Percentiles rank a stretch among this genome's conserved stretches.
These are phyloP conservation scores for Musca vetustissima DNA, from an alignment of 1,140 invertebrate species.

Conservation along the genomic window DNA sequence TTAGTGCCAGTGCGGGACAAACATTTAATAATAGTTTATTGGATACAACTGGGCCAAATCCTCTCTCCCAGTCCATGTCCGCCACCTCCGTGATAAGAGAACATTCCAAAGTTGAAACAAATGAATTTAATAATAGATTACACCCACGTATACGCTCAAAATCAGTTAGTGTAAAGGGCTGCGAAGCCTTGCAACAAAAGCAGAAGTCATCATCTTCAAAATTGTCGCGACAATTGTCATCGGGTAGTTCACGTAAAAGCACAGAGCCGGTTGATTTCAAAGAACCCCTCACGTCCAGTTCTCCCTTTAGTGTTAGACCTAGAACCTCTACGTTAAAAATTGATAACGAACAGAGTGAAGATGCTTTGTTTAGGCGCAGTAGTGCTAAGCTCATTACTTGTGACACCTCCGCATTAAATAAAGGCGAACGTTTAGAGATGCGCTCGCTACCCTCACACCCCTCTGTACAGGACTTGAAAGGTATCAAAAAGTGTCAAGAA, in stretches of 20 bases:
- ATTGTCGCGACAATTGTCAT: slow-evolving; percentile 22
- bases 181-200: background rate
- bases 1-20: slow-evolving; percentile 35
- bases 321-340: slow-evolving; percentile 41
- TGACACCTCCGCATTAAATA: slow-evolving; percentile 36
- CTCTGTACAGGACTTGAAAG: slow-evolving; percentile 37
- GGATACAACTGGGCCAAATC: slow-evolving; percentile 49
- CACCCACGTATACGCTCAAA: slow-evolving; percentile 45
- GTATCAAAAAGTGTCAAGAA: slow-evolving; percentile 56
- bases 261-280: slow-evolving; percentile 29
- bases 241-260: slow-evolving; percentile 22
- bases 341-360: slow-evolving; percentile 1
- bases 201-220: slow-evolving; percentile 21
- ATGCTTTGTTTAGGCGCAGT: slow-evolving; percentile 8
- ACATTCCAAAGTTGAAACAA: slow-evolving; percentile 32
- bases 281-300: slow-evolving; percentile 39
- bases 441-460: slow-evolving; percentile 30
- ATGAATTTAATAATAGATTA: slow-evolving; percentile 25
- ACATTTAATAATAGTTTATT: slow-evolving; percentile 32
- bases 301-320: slow-evolving; percentile 39
- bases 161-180: slow-evolving; percentile 37
- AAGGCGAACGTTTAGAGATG: slow-evolving; percentile 31
- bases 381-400: slow-evolving; percentile 37
- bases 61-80: slow-evolving; percentile 60
- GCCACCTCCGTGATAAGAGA: slow-evolving; percentile 56